Conservation (phyloP, 2,113 vertebrate genomes). For the Xenopus borealis region DNA sequence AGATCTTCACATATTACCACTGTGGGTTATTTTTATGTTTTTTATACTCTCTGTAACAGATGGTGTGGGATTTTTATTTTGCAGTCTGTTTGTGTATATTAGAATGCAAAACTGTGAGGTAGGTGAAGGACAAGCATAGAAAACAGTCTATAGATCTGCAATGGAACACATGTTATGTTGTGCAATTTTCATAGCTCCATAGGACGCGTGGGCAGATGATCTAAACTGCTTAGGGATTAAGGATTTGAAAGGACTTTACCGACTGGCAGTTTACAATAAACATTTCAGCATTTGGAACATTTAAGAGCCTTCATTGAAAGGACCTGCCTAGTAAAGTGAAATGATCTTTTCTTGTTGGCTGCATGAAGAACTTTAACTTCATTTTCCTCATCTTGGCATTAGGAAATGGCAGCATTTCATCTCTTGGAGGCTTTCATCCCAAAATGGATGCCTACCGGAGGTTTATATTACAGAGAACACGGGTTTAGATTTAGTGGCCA, state of each 20-base stretch:
- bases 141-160: too few relatives aligned
- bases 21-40: too few relatives aligned
- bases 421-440: slow-evolving; percentile 3
- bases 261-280: slow-evolving; percentile 9
- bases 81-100: too few relatives aligned
- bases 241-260: not conserved
- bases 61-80: too few relatives aligned
- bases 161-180: slow-evolving; percentile 1
- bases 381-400: slow-evolving; percentile 17
- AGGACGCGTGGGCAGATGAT: slow-evolving; percentile 12
- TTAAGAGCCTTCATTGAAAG: not conserved
- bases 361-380: slow-evolving; percentile 12
- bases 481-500: slow-evolving; percentile 5
- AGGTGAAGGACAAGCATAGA: too few relatives aligned
- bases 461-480: slow-evolving; percentile 25
- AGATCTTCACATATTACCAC: too few relatives aligned
- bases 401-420: slow-evolving; percentile 21
- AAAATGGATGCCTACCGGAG: slow-evolving; percentile 25
- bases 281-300: slow-evolving; percentile 4
- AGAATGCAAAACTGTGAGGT: too few relatives aligned
- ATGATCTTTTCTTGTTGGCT: not conserved
- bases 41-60: too few relatives aligned
- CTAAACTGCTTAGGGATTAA: not conserved
- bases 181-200: not conserved
- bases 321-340: slow-evolving; percentile 3